Conservation (phyloP, 1,140 invertebrate genomes). For the Rhopalosiphum maidis region DNA sequence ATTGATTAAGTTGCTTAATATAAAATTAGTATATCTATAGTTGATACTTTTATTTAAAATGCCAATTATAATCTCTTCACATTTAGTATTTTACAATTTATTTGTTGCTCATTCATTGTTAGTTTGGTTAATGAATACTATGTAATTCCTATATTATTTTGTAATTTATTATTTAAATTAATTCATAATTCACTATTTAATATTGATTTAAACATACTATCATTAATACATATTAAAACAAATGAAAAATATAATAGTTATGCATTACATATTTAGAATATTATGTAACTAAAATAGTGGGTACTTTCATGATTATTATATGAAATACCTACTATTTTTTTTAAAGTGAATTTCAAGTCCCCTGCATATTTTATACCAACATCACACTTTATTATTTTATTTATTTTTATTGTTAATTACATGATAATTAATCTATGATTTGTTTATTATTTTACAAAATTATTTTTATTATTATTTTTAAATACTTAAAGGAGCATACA, state of each 20-base stretch:
- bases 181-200: background rate
- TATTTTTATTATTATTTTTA: background rate
- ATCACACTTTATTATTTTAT: background rate
- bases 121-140: background rate
- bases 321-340: background rate
- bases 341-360: background rate
- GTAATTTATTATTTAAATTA: background rate
- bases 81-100: slow-evolving; percentile 17
- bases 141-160: background rate
- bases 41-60: slow-evolving; percentile 2
- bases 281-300: background rate
- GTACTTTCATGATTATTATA: background rate
- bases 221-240: background rate
- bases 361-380: background rate
- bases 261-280: background rate
- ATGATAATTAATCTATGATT: background rate
- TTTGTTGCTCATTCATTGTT: background rate
- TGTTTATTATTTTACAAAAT: background rate
- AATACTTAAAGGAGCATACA: background rate
- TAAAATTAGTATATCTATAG: background rate
- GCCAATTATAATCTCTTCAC: background rate
- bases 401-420: background rate
- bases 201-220: background rate
- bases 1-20: background rate
- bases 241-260: background rate